These are phyloP conservation scores for Numida meleagris DNA, from an alignment of 2,113 vertebrate species.

Conservation along the genomic window DNA sequence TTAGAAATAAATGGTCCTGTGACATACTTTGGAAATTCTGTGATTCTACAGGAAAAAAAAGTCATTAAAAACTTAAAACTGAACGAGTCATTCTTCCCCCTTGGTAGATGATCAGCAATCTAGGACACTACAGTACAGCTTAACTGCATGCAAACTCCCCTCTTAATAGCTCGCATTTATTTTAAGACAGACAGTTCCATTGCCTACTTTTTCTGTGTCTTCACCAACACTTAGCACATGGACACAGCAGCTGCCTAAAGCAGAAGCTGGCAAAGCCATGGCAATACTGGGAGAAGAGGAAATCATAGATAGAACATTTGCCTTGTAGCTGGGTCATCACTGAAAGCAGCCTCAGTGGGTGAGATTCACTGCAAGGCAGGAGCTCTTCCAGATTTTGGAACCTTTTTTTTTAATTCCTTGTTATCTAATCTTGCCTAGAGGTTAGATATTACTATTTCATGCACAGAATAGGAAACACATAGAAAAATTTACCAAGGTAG, in stretches of 20 bases:
- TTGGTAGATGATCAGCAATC: constrained; percentile 2
- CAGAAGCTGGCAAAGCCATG: not conserved
- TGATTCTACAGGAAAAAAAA: constrained; percentile 8
- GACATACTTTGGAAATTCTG: constrained; percentile 36
- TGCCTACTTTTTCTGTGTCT: not conserved
- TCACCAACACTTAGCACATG: not conserved
- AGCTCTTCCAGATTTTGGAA: not conserved
- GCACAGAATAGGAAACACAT: not conserved
- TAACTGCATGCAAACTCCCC: not conserved
- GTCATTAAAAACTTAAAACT: constrained; percentile 35
- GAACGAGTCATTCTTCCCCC: constrained; percentile 2
- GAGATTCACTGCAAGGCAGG: not conserved
- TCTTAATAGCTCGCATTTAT: not conserved
- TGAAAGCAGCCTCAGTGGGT: not conserved
- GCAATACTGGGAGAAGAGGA: not conserved
- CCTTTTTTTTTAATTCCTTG: not conserved
- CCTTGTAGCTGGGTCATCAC: not conserved
- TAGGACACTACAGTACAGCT: not conserved
- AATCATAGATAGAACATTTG: not conserved
- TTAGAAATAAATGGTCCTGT: constrained; percentile 25
- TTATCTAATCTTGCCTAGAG: not conserved
- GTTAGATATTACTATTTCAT: not conserved
- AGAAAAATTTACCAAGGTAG: not conserved
- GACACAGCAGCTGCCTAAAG: not conserved
- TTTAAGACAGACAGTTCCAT: not conserved